Conservation (phyloP, 2,113 vertebrate species). For the Colinus virginianus region DNA sequence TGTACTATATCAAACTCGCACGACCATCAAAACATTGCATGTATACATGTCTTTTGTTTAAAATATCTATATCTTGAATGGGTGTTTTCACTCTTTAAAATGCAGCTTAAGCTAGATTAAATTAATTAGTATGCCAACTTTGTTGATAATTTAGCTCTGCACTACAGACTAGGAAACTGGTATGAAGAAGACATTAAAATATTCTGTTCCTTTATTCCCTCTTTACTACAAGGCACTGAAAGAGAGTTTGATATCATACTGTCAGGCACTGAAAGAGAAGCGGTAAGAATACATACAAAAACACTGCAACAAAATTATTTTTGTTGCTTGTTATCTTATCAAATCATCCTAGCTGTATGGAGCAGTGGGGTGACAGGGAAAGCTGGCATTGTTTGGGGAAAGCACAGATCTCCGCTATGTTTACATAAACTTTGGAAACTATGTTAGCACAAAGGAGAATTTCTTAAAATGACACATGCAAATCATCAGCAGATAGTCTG, state of each 20-base stretch:
- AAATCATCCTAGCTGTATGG: neutral
- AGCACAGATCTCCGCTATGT: neutral
- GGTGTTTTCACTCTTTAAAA: neutral
- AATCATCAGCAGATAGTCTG: neutral
- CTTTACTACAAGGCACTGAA: neutral
- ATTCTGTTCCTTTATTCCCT: neutral
- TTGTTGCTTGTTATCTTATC: neutral
- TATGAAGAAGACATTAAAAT: neutral
- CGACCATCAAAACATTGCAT: neutral
- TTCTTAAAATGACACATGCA: neutral
- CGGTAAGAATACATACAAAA: neutral
- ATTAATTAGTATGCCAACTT: neutral
- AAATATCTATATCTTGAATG: neutral
- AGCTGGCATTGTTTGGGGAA: neutral
- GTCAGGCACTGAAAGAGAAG: neutral
- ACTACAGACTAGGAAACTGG: neutral
- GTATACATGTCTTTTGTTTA: neutral
- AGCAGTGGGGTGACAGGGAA: neutral
- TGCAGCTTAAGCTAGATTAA: neutral
- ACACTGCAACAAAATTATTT: neutral
- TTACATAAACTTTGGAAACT: neutral
- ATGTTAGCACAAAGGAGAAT: neutral
- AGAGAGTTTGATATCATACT: neutral
- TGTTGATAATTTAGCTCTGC: neutral
- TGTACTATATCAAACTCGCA: neutral